Evolutionary conservation across 2,113 vertebrate species (phyloP).

Genomic region (Micromys minutus): DNA sequence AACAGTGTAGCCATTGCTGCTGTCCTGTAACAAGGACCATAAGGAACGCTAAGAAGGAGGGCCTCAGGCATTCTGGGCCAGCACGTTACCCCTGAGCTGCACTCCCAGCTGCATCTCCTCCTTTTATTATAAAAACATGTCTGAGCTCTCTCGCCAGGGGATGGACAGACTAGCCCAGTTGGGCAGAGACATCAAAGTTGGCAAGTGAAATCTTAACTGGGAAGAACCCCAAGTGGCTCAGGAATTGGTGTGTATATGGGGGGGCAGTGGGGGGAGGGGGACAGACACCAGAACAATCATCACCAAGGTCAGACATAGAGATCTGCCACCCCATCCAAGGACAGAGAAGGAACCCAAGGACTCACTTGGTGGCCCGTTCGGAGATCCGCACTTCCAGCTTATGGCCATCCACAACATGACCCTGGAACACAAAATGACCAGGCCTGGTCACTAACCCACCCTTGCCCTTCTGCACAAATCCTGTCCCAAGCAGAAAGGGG

Average conservation of each 20-base stretch:
- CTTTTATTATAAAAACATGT: background rate
- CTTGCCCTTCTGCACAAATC: fast-evolving
- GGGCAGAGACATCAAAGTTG: background rate
- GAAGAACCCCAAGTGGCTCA: background rate
- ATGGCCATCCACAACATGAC: constrained; percentile 91
- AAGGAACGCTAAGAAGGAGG: fast-evolving
- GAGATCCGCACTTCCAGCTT: constrained; percentile 95
- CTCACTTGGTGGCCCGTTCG: constrained; percentile 92
- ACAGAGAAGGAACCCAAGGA: background rate
- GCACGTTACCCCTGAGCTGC: background rate
- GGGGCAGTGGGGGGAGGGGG: too few relatives aligned
- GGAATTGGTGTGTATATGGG: fast-evolving
- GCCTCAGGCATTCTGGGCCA: background rate
- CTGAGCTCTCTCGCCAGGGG: background rate
- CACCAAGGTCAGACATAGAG: fast-evolving
- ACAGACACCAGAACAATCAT: fast-evolving
- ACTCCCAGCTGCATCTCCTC: background rate
- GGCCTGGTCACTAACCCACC: fast-evolving
- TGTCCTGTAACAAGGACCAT: background rate
- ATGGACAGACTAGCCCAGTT: fast-evolving
- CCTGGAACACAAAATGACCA: constrained; percentile 81
- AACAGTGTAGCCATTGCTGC: background rate
- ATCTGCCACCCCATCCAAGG: fast-evolving
- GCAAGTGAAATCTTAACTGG: background rate
- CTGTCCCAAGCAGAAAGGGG: background rate